Conservation (phyloP, 2,888 invertebrate species). For the Formica aserva region DNA sequence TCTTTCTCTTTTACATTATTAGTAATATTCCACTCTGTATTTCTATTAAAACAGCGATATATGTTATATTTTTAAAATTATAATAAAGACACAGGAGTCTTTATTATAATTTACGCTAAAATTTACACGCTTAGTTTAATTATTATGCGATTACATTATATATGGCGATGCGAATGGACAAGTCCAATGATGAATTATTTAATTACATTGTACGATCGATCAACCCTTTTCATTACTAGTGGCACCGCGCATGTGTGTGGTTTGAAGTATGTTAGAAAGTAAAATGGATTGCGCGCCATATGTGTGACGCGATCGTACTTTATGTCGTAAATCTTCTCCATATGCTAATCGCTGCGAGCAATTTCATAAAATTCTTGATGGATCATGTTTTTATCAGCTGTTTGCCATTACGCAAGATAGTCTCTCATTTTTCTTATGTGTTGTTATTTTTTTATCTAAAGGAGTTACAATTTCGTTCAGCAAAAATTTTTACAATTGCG, state of each 20-base stretch:
- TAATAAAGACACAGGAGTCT: neutral
- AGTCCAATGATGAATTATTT: constrained; percentile 56
- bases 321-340: constrained; percentile 38
- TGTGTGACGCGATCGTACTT: constrained; percentile 44
- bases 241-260: constrained; percentile 18
- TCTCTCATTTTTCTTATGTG: neutral
- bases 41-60: neutral
- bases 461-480: neutral
- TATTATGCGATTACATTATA: neutral
- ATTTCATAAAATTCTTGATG: constrained; percentile 21
- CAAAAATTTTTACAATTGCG: neutral
- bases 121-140: neutral
- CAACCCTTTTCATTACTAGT: constrained; percentile 51
- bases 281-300: constrained; percentile 59
- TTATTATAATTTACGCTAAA: neutral
- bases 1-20: neutral
- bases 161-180: neutral
- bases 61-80: neutral
- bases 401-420: neutral
- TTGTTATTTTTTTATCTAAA: neutral
- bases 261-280: constrained; percentile 48
- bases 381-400: neutral
- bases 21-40: neutral
- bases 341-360: constrained; percentile 44
- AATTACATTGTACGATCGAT: constrained; percentile 54